phyloP scores from a whole-genome alignment of 1,140 invertebrate species.

The Ptiloglossa arizonensis region DNA sequence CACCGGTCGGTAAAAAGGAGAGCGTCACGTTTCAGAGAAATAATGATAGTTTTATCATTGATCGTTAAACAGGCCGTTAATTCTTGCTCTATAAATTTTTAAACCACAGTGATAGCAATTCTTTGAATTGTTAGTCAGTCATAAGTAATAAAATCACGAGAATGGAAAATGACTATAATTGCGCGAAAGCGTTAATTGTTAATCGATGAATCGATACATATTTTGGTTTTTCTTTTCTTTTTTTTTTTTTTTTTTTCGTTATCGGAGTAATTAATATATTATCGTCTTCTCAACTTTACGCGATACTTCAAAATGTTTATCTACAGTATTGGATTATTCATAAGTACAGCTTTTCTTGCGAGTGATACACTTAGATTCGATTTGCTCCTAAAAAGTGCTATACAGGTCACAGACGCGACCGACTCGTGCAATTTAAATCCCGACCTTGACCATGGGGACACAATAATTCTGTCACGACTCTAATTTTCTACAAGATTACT shows the following conservation, averaged over 20 bases:
- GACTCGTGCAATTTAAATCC: conserved; percentile 11
- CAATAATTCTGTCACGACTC: neutral
- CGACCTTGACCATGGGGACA: neutral
- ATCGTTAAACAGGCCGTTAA: neutral
- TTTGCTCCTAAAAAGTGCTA: neutral
- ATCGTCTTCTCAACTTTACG: no score
- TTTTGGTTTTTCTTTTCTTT: no score
- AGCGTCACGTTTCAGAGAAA: neutral
- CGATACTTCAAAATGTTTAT: neutral
- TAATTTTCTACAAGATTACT: neutral
- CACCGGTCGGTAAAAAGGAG: neutral
- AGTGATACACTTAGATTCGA: neutral
- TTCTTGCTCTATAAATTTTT: no score
- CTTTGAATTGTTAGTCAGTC: no score
- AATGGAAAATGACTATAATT: neutral
- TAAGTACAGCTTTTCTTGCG: neutral
- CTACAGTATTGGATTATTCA: neutral
- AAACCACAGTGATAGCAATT: no score
- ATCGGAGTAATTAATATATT: neutral
- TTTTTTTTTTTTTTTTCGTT: neutral
- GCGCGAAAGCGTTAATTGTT: no score
- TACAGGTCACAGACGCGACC: no score
- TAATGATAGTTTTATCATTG: neutral
- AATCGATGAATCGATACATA: neutral
- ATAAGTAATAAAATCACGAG: no score